Base-by-base conservation (phyloP, 2,888 invertebrate species). In the Metacarcinus magister region DNA sequence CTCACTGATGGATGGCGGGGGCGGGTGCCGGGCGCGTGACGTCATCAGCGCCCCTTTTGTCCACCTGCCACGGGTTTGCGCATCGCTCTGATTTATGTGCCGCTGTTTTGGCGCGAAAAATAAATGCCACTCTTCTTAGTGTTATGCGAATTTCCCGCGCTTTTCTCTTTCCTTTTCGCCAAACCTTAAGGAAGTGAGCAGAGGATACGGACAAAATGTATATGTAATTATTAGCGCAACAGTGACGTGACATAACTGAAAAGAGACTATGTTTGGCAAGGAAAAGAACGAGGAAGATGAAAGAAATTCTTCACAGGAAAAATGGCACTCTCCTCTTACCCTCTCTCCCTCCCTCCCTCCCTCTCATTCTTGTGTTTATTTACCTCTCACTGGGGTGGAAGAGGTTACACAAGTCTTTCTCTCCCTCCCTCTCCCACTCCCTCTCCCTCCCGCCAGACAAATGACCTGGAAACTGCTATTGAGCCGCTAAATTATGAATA, bases 381-480 rank as follows among this genome's bases (percentile, higher is more conserved):
- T n/a, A n/a, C n/a, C n/a, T n/a, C n/a, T n/a, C n/a, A n/a, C n/a
- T n/a, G n/a, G n/a, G n/a, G n/a, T n/a, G n/a, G n/a, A n/a, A n/a
- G n/a, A n/a, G n/a, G n/a, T n/a, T n/a, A n/a, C n/a, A n/a, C n/a
- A n/a, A n/a, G n/a, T n/a, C n/a, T n/a, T n/a, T 23, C 19, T 67
- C 19, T 67, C 23, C 67, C 67, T 67, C 67, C 67, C 23, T 3
- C 8, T 67, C 67, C 67, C 23, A 10, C 67, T 67, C 67, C 67
- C 19, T 19, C 8, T 67, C 67, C 67, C 13, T 10, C 5, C 82
- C 10, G 5, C 7, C 82, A 82, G 82, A 82, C 32, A 82, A 82
- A 82, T 82, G 82, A 82, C 8, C 28, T 82, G 82, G 82, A 82
- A 82, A 82, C 82, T 82, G 19, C 67, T 23, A 67, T 67, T 67